Base-by-base conservation (phyloP, 2,888 invertebrate genomes). In the Hemistola chrysoprasaria region DNA sequence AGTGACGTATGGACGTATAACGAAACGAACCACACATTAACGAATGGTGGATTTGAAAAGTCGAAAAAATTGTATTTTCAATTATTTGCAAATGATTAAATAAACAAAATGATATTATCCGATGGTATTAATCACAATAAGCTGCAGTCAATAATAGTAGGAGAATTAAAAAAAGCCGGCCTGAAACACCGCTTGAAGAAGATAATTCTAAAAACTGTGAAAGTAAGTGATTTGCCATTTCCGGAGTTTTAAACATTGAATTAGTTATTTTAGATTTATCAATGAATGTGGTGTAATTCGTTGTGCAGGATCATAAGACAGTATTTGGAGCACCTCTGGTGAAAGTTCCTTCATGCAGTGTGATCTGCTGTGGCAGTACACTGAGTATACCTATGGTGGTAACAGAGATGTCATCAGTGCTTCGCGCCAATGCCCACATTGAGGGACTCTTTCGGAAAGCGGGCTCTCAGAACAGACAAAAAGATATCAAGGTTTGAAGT, bases 401-500 rank as follows among this genome's bases (percentile, higher is more conserved):
- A 1, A 91, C 92, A 56, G 93, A 94, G 67, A 91, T 94, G 65
- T 93, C 94, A 58, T 88, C 92, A 35, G 92, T 92, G 59, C 91
- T 96, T 33, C 83, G 93, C 49, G 86, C 91, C 27, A 91, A 94
- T 76, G 90, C 94, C 16, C 90, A 92, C 38, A 92, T 93, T 9
- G 97, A 97, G 71, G 97, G 97, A 0, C 80, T 97, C 30, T 97
- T 97, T 74, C 91, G 97, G 4, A 97, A 96, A 86, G 95, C 96
- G 30, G 97, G 97, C 7, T 95, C 96, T 1, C 92, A 95, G 59
- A 90, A 92, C 22, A 90, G 97, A 47, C 96, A 96, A 76, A 94
- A 93, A 66, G 95, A 96, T 75, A 92, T 97, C 10, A 93, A 93
- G 84, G 94, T 95, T 30, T 6, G 47, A 72, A n/a, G n/a, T n/a